Percentiles rank a stretch among this genome's conserved stretches.
These are phyloP conservation scores for Carabus problematicus DNA, from an alignment of 2,888 invertebrate species.

Conservation along the genomic window DNA sequence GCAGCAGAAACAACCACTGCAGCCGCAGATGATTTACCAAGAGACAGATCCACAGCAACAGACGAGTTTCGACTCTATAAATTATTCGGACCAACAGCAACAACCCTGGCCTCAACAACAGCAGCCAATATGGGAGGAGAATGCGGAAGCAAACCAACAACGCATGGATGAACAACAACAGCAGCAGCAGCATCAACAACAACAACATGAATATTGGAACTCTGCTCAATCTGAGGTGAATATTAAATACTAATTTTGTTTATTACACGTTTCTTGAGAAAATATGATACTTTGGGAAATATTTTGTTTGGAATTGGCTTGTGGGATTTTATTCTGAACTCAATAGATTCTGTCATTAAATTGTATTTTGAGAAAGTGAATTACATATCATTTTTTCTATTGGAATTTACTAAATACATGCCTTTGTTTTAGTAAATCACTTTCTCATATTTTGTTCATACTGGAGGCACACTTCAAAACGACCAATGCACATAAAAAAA, in stretches of 20 bases:
- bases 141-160: constrained; percentile 50
- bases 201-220: constrained; percentile 53
- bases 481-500: too few relatives aligned
- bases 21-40: constrained; percentile 35
- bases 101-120: constrained; percentile 46
- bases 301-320: constrained; percentile 30
- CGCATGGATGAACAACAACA: constrained; percentile 48
- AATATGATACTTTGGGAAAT: constrained; percentile 28
- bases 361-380: too few relatives aligned
- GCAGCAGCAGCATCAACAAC: constrained; percentile 48
- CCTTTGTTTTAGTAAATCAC: too few relatives aligned
- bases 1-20: too few relatives aligned
- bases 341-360: too few relatives aligned
- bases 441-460: too few relatives aligned
- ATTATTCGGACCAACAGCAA: constrained; percentile 19
- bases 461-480: too few relatives aligned
- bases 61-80: constrained; percentile 37
- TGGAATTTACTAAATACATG: too few relatives aligned
- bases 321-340: constrained; percentile 23
- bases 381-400: too few relatives aligned
- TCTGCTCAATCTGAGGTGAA: constrained; percentile 56
- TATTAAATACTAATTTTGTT: constrained; percentile 37
- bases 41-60: constrained; percentile 41
- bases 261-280: background rate
- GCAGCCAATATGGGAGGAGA: background rate